Evolutionary conservation across 2,797 vertebrate genomes (phyloP).

Genomic region (Scomberomorus guttatus): DNA sequence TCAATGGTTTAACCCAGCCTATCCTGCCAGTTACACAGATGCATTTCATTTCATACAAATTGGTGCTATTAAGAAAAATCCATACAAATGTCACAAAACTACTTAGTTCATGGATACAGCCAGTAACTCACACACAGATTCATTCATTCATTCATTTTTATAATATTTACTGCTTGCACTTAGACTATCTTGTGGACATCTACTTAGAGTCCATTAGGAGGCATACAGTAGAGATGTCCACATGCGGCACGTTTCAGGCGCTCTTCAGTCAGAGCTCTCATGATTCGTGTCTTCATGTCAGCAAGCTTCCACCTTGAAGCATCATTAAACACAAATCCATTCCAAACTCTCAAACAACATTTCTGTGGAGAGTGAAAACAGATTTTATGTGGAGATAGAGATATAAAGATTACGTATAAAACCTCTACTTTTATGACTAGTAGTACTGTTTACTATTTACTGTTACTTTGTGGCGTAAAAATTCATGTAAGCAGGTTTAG

Average conservation of each 20-base stretch:
- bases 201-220: background rate
- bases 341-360: background rate
- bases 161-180: background rate
- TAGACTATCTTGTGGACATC: background rate
- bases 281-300: conserved; percentile 3
- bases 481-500: background rate
- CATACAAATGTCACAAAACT: background rate
- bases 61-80: background rate
- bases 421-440: background rate
- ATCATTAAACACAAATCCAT: background rate
- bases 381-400: background rate
- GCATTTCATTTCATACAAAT: background rate
- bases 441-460: background rate
- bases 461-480: background rate
- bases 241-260: background rate
- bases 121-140: background rate
- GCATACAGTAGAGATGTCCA: background rate
- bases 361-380: background rate
- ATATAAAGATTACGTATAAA: background rate
- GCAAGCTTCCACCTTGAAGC: conserved; percentile 7
- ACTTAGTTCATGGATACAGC: background rate
- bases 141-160: background rate
- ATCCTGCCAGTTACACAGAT: background rate
- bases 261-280: background rate
- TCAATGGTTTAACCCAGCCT: background rate